Conservation (phyloP, 92 coral and sea anemone genomes). For the Diadumene lineata region DNA sequence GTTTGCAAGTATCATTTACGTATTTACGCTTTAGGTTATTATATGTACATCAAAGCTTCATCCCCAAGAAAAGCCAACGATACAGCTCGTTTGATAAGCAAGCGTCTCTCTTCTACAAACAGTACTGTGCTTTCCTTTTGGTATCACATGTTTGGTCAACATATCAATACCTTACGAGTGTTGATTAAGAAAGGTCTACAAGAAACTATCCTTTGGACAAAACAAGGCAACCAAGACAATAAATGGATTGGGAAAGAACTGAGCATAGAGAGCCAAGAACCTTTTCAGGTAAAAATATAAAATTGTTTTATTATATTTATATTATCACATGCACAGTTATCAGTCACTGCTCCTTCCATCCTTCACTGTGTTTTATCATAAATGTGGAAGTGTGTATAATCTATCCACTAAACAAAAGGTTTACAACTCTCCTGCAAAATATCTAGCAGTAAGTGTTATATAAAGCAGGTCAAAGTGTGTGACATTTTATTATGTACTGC, state of each 20-base stretch:
- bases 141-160: constrained; percentile 74
- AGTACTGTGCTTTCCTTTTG: constrained; percentile 39
- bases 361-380: no score
- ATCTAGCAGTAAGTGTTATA: no score
- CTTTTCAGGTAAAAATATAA: neutral
- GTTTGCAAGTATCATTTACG: no score
- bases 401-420: no score
- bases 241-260: neutral
- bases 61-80: constrained; percentile 59
- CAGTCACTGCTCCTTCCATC: no score
- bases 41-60: constrained; percentile 69
- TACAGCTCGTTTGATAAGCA: constrained; percentile 70
- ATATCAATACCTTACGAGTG: constrained; percentile 59
- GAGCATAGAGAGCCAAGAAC: neutral
- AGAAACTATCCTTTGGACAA: constrained; percentile 63
- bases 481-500: no score
- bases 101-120: constrained; percentile 46
- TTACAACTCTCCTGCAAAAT: no score
- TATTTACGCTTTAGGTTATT: no score
- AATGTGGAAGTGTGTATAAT: no score
- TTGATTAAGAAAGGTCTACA: constrained; percentile 56
- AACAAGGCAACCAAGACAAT: neutral
- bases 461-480: no score
- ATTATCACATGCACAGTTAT: no score
- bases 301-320: no score